These are phyloP conservation scores for Sogatella furcifera DNA, from an alignment of 1,140 invertebrate genomes.

Conservation along the genomic window DNA sequence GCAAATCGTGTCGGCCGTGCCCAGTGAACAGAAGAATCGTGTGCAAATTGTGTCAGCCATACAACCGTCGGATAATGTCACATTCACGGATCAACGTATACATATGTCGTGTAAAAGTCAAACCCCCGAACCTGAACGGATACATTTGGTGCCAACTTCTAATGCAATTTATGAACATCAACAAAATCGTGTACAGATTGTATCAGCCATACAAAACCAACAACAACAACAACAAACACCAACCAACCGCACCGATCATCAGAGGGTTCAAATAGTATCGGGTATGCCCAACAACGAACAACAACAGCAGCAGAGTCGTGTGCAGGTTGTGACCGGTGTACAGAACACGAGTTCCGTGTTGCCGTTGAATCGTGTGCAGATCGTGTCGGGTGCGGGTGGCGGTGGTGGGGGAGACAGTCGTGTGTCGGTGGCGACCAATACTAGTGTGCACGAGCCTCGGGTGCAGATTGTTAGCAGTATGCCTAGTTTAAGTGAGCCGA, in stretches of 20 bases:
- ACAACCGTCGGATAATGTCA: not conserved
- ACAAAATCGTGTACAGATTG: slow-evolving; percentile 16
- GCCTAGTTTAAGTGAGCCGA: slow-evolving; percentile 1
- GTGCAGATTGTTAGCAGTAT: slow-evolving; percentile 8
- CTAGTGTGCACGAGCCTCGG: slow-evolving; percentile 3
- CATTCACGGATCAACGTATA: slow-evolving; percentile 11
- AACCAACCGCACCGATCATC: slow-evolving; percentile 10
- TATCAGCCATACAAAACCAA: slow-evolving; percentile 18
- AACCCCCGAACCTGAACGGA: not conserved
- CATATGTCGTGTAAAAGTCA: slow-evolving; percentile 6
- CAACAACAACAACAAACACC: not conserved
- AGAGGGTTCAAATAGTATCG: slow-evolving; percentile 17
- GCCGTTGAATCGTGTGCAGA: slow-evolving; percentile 14
- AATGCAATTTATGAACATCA: not conserved
- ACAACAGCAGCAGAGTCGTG: slow-evolving; percentile 20
- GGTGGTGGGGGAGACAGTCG: not conserved
- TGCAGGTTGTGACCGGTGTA: slow-evolving; percentile 20
- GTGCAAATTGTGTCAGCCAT: slow-evolving; percentile 14
- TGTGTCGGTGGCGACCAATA: slow-evolving; percentile 4
- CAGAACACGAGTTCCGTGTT: slow-evolving; percentile 10
- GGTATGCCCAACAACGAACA: slow-evolving; percentile 17
- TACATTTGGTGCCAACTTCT: not conserved
- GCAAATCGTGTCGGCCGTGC: slow-evolving; percentile 16
- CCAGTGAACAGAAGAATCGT: slow-evolving; percentile 18
- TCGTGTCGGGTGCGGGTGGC: slow-evolving; percentile 10